These are phyloP conservation scores for Scolanthus callimorphus DNA, from an alignment of 92 coral and sea anemone species.

Conservation along the genomic window DNA sequence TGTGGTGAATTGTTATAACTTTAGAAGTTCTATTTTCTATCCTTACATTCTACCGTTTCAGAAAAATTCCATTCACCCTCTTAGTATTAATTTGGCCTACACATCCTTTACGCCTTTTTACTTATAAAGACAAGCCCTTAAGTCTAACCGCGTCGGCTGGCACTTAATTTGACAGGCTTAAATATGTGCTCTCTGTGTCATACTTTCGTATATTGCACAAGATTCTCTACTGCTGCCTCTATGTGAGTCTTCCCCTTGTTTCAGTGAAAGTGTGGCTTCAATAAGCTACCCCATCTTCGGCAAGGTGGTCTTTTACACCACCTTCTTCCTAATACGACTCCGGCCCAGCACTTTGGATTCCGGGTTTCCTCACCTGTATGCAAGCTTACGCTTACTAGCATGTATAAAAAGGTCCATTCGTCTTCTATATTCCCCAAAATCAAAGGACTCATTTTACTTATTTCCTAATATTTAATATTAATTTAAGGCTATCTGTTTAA, in stretches of 20 bases:
- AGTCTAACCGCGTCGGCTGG: slow-evolving; percentile 99
- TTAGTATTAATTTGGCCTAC: slow-evolving; percentile 60
- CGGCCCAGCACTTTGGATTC: slow-evolving; percentile 71
- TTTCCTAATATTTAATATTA: slow-evolving; percentile 31
- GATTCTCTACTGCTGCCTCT: slow-evolving; percentile 97
- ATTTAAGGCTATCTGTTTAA: slow-evolving; percentile 28
- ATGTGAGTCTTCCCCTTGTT: too few relatives aligned
- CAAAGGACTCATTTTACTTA: too few relatives aligned
- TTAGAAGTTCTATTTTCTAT: slow-evolving; percentile 84
- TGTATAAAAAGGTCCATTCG: slow-evolving; percentile 68
- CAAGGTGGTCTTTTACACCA: slow-evolving; percentile 82
- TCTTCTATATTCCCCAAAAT: slow-evolving; percentile 77
- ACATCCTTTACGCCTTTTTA: slow-evolving; percentile 82
- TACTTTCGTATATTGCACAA: slow-evolving; percentile 91
- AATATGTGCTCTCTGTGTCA: slow-evolving; percentile 86
- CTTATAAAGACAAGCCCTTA: slow-evolving; percentile 81
- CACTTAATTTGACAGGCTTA: slow-evolving; percentile 92
- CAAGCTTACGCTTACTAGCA: slow-evolving; percentile 54
- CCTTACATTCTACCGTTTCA: slow-evolving; percentile 80
- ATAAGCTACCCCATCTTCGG: slow-evolving; percentile 86
- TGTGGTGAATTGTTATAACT: slow-evolving; percentile 72
- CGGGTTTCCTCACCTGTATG: slow-evolving; percentile 87
- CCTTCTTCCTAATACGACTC: slow-evolving; percentile 84
- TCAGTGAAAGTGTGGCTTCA: slow-evolving; percentile 95
- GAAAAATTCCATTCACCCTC: slow-evolving; percentile 83